Percentiles rank a stretch among this genome's conserved stretches.
Evolutionary conservation across 2,113 vertebrate species (phyloP).

Genomic region (Siniperca knerii): DNA sequence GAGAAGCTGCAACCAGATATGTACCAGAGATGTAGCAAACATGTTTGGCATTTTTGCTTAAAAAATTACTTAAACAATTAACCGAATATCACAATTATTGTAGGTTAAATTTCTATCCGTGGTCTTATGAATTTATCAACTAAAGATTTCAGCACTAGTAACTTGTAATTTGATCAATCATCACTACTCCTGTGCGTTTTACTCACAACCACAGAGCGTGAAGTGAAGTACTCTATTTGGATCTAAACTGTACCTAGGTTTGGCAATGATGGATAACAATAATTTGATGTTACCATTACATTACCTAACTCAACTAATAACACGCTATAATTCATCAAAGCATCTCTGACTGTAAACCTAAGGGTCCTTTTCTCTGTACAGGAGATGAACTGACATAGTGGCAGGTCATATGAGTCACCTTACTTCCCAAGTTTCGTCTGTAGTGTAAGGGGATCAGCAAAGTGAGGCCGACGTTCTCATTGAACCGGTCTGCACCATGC

Average conservation of each 20-base stretch:
- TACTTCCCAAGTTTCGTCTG: slow-evolving; percentile 7
- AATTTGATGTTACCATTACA: background rate
- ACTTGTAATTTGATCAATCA: no score
- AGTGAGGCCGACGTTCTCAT: slow-evolving; percentile 22
- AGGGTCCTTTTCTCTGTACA: background rate
- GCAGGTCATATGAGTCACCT: slow-evolving; percentile 10
- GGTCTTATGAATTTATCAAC: no score
- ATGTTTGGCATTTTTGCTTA: no score
- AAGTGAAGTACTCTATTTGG: background rate
- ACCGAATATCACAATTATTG: no score
- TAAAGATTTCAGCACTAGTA: no score
- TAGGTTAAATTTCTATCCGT: no score
- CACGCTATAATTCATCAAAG: background rate
- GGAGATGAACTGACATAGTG: background rate
- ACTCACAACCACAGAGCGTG: background rate
- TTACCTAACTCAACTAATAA: background rate
- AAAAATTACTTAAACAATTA: no score
- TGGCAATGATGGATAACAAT: background rate
- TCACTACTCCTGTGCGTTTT: no score
- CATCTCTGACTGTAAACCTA: background rate
- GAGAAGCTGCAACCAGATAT: no score
- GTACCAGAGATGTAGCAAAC: no score
- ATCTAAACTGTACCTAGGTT: background rate
- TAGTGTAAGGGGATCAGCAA: slow-evolving; percentile 20
- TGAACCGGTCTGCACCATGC: background rate